Evolutionary conservation across 2,797 vertebrate species (phyloP).

Genomic region (Danio aesculapii): DNA sequence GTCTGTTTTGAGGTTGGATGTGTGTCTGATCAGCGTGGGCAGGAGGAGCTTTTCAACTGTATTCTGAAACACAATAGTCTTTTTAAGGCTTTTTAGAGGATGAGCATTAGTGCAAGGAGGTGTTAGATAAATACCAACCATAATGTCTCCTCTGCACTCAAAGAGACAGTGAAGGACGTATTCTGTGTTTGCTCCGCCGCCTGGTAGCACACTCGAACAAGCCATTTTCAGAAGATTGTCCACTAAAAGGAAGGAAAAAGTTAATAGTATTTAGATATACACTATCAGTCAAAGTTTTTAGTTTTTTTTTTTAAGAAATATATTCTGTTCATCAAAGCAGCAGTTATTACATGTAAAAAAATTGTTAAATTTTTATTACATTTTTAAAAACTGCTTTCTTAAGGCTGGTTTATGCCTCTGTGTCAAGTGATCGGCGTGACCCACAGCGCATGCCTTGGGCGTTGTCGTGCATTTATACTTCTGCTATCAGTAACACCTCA

Average conservation of each 20-base stretch:
- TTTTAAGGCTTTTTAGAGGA: background rate
- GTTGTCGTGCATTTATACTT: too few relatives aligned
- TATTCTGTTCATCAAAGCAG: too few relatives aligned
- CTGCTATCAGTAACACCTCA: too few relatives aligned
- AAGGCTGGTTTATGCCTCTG: too few relatives aligned
- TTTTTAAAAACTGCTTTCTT: too few relatives aligned
- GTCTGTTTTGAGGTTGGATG: constrained; percentile 80
- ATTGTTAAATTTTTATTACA: too few relatives aligned
- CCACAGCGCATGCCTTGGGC: too few relatives aligned
- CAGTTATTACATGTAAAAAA: too few relatives aligned
- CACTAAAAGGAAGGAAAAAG: constrained; percentile 74
- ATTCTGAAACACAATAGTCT: constrained; percentile 68
- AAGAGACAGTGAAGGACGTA: constrained; percentile 89
- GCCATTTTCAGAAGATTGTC: constrained; percentile 89
- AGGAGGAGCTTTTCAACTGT: constrained; percentile 85
- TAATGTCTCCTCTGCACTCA: constrained; percentile 88
- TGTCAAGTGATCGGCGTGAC: too few relatives aligned
- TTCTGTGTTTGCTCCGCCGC: constrained; percentile 88
- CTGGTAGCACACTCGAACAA: constrained; percentile 88
- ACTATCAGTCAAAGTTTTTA: too few relatives aligned
- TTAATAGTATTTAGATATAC: constrained; percentile 10
- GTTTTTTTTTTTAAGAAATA: too few relatives aligned
- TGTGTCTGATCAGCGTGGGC: constrained; percentile 76
- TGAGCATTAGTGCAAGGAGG: background rate
- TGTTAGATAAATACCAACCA: constrained; percentile 80